phyloP scores from a whole-genome alignment of 2,113 vertebrate species.

The Coturnix japonica region DNA sequence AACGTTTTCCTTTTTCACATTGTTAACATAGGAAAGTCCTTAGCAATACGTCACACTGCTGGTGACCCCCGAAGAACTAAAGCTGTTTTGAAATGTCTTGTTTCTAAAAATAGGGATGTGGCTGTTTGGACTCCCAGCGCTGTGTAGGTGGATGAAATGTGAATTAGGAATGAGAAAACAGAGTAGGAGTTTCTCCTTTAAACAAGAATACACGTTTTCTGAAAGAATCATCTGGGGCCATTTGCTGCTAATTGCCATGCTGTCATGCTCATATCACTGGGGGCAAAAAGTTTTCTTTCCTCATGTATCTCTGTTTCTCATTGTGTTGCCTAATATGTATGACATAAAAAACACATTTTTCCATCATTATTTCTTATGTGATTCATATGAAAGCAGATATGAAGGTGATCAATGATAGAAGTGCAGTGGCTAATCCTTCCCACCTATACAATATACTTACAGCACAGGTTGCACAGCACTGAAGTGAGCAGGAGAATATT shows the following conservation, averaged over 20 bases:
- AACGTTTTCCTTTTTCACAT: neutral
- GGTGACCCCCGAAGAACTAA: conserved; percentile 24
- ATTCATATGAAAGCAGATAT: neutral
- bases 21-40: neutral
- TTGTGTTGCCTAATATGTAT: neutral
- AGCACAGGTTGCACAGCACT: too few species aligned
- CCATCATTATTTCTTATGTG: neutral
- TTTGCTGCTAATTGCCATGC: neutral
- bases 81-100: conserved; percentile 43
- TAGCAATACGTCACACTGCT: neutral
- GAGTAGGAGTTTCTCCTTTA: conserved; percentile 53
- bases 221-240: neutral
- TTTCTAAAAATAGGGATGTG: conserved; percentile 48
- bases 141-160: conserved; percentile 54
- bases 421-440: neutral
- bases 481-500: neutral
- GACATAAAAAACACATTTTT: neutral
- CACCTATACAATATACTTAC: fast-evolving
- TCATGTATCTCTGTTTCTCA: neutral
- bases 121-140: neutral
- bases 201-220: conserved; percentile 6
- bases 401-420: neutral
- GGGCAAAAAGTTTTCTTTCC: neutral
- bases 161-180: conserved; percentile 54
- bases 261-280: neutral